Evolutionary conservation across 2,797 vertebrate species (phyloP), one percentile per base, ranked within the genome.

Genomic region (Microcaecilia unicolor): DNA sequence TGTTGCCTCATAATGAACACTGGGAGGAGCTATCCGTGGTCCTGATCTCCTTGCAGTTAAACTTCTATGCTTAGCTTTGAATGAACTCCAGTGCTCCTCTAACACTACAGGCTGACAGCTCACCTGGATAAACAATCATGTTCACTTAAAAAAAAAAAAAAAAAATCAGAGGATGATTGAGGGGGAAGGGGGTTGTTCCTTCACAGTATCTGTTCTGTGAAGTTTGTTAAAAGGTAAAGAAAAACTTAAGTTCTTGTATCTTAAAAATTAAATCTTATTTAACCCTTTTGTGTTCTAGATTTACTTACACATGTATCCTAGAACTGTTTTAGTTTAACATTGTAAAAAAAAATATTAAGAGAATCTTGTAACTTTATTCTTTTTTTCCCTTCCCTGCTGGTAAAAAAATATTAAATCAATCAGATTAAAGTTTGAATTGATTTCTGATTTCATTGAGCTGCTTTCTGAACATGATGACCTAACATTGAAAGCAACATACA

Each of bases 211-310:
- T 83, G 78, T 84, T 86, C 80, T 85, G 80, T 85, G 78, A 80
- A 78, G 78, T 84, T 81, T 81, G 79, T 84, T 80, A 64, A 76
- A 77, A 70, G 64, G 85, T 77, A 80, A 80, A 74, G 49, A 69
- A 82, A 85, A 80, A 68, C 75, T 80, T 80, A 78, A 82, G 74
- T 83, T 82, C 77, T 80, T 89, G 83, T 89, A 90, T 78, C 83
- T 85, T 78, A 78, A 83, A 76, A 73, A 58, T 58, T 79, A 85
- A 77, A 80, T 74, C 80, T 91, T 91, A 92, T 94, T 94, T 94
- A 94, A 94, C 89, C 89, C 78, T 83, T 82, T 91, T 92, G 89
- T 88, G 85, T 91, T 92, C 87, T 86, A 85, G 88, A 90, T 87
- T 91, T 91, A 92, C 87, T 93, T 86, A 90, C 87, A 89, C 78